Evolutionary conservation across 2,888 invertebrate genomes (phyloP).

Genomic region (Phytoseiulus persimilis): DNA sequence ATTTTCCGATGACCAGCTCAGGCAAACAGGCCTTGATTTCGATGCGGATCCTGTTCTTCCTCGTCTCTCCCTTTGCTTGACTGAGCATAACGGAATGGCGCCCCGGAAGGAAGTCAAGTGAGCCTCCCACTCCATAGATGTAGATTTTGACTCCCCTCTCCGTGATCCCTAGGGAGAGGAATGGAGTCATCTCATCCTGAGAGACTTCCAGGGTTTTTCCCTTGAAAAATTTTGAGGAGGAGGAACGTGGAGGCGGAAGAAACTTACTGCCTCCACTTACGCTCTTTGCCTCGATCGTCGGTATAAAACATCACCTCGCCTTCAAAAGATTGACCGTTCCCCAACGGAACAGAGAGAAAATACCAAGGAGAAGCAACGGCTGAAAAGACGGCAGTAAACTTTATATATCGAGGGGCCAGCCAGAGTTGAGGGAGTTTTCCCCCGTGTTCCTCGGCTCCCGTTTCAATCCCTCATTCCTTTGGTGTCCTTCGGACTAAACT

Average conservation of each 20-base stretch:
- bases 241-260: background rate
- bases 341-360: background rate
- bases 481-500: background rate
- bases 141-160: no score
- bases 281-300: background rate
- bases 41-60: no score
- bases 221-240: no score
- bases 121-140: no score
- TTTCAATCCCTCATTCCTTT: background rate
- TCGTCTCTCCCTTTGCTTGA: no score
- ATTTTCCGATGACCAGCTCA: no score
- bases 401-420: background rate
- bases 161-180: no score
- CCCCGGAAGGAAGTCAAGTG: no score
- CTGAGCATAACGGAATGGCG: no score
- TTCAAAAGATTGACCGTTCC: background rate
- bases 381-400: background rate
- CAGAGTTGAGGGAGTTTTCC: background rate
- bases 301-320: background rate
- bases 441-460: background rate
- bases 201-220: no score
- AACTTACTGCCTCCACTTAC: background rate
- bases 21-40: no score
- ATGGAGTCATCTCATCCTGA: no score
- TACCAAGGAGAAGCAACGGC: background rate